Percentiles rank a stretch among this genome's conserved stretches.
Evolutionary conservation across 2,888 invertebrate species (phyloP).

Genomic region (Eretmocerus hayati): DNA sequence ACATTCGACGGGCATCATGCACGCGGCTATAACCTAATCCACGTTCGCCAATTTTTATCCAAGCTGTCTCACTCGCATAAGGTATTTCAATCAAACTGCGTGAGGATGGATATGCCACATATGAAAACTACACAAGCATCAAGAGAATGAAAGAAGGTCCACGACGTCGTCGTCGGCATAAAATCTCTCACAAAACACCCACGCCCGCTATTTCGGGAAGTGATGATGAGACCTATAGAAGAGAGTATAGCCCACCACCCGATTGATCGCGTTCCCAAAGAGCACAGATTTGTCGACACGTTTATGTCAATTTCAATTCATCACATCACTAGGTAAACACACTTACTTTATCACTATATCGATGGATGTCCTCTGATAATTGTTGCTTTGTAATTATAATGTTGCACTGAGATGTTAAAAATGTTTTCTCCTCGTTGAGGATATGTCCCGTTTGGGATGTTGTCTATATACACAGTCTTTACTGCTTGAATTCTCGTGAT

Average conservation of each 20-base stretch:
- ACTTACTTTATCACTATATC: not conserved
- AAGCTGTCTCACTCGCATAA: too few relatives aligned
- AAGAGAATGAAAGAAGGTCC: not conserved
- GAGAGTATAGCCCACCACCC: conserved; percentile 1
- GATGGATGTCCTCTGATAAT: too few relatives aligned
- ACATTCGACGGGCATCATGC: too few relatives aligned
- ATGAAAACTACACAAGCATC: not conserved
- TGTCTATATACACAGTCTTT: conserved; percentile 3
- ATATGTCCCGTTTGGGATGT: not conserved
- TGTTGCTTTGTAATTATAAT: not conserved
- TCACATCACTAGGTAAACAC: too few relatives aligned
- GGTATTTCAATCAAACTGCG: too few relatives aligned
- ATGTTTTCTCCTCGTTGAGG: not conserved
- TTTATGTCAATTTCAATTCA: not conserved
- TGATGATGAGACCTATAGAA: conserved; percentile 34
- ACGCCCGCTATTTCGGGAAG: conserved; percentile 41
- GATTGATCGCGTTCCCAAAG: not conserved
- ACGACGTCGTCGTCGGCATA: too few relatives aligned
- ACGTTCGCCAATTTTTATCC: too few relatives aligned
- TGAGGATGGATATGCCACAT: not conserved
- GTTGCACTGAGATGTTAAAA: not conserved
- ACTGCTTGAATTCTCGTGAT: conserved; percentile 32
- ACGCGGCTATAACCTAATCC: too few relatives aligned
- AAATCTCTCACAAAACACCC: too few relatives aligned
- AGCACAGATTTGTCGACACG: not conserved